These are phyloP conservation scores for Myotis daubentonii DNA, from an alignment of 2,797 vertebrate species.

Conservation along the genomic window DNA sequence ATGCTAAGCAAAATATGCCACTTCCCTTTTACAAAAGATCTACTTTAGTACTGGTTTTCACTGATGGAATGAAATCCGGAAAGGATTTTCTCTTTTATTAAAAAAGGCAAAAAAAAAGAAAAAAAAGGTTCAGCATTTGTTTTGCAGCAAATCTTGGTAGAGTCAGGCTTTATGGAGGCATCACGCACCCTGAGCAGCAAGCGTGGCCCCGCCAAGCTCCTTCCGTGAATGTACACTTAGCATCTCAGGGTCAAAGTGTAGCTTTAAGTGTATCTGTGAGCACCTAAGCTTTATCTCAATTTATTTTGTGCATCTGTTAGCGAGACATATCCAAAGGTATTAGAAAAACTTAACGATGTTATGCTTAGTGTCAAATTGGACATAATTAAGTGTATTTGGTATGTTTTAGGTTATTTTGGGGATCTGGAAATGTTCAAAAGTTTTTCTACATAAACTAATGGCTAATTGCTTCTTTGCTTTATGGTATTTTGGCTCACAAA, in stretches of 20 bases:
- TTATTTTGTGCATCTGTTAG: neutral
- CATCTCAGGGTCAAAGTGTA: neutral
- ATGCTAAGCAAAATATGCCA: neutral
- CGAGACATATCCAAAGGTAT: neutral
- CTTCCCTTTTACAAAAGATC: neutral
- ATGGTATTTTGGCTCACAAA: neutral
- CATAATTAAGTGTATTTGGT: neutral
- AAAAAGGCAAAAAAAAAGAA: neutral
- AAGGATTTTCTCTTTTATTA: neutral
- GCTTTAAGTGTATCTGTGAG: neutral
- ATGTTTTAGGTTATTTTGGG: neutral
- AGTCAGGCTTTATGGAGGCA: neutral
- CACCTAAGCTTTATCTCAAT: neutral
- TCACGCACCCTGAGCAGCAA: neutral
- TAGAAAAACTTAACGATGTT: neutral
- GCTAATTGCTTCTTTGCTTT: neutral
- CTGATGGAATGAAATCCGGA: neutral
- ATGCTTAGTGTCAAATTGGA: neutral
- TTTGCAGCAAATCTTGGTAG: neutral
- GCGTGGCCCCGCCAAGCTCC: neutral
- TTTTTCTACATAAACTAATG: neutral
- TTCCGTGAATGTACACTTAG: neutral
- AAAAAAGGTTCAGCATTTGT: neutral
- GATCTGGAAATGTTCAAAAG: neutral
- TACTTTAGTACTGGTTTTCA: neutral